Conservation (phyloP, 2,113 vertebrate species). For the Fukomys damarensis region DNA sequence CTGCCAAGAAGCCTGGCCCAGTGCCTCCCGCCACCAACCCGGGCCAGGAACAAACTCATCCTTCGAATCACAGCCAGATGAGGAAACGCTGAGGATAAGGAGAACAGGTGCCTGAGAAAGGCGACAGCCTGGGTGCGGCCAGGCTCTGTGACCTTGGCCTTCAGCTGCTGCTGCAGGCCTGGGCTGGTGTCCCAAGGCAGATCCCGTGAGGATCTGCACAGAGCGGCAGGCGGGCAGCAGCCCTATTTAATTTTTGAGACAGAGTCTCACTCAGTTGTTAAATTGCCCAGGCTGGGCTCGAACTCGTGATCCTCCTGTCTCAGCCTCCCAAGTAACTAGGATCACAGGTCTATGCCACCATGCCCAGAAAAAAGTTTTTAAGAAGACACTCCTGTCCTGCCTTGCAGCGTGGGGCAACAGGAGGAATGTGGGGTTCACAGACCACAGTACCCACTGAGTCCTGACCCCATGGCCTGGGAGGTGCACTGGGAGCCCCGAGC, state of each 20-base stretch:
- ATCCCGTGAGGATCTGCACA: background rate
- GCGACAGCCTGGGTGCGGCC: background rate
- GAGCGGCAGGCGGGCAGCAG: background rate
- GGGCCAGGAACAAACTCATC: background rate
- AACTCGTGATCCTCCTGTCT: background rate
- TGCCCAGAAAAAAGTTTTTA: background rate
- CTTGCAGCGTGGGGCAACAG: fast-evolving
- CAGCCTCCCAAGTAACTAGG: background rate
- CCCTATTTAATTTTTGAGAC: background rate
- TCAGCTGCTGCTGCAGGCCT: background rate
- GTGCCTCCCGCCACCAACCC: fast-evolving
- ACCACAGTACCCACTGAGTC: background rate
- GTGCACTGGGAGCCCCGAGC: background rate
- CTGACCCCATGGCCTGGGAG: fast-evolving
- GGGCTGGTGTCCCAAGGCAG: background rate
- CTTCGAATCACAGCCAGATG: background rate
- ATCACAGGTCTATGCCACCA: background rate
- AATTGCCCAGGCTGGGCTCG: background rate
- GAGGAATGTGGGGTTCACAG: background rate
- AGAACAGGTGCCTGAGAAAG: fast-evolving
- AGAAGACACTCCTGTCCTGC: background rate
- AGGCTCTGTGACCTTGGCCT: fast-evolving
- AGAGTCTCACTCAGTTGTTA: background rate
- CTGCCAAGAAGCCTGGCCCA: background rate
- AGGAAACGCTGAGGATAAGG: background rate